Evolutionary conservation across 1,140 invertebrate genomes (phyloP), one percentile per base, ranked within the genome.

Genomic region (Pogonomyrmex californicus): DNA sequence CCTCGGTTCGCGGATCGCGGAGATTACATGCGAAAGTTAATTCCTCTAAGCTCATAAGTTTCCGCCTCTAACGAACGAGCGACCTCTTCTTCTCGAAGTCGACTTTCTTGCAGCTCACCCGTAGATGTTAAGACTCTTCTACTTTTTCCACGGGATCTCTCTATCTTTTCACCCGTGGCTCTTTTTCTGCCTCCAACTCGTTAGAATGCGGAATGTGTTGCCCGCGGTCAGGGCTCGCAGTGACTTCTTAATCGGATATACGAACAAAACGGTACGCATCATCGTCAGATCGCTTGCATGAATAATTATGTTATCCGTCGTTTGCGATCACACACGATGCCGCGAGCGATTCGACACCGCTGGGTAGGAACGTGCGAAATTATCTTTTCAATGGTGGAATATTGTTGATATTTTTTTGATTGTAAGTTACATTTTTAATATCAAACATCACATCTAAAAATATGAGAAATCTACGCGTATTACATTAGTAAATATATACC

Each of bases 191-290:
- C 54, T 73, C 41, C 54, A 54, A 83, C 68, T 73, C n/a, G 79
- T 83, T 83, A 83, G 79, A 63, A 83, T 70, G 54, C 41, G 79
- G 54, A 73, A 73, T 82, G 51, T 36, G 41, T 82, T 73, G 79
- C 79, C 79, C 66, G 79, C 79, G 79, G 79, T 75, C 68, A 62
- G 79, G 44, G 41, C 68, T 83, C 30, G 79, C 68, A 71, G 51
- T 73, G 79, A 82, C 79, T 82, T 70, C 79, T 82, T 82, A 82
- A 82, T 82, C 79, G 66, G 79, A 58, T 60, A 47, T 47, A 58
- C 51, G 79, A 73, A 82, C 79, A 60, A 83, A 83, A 83, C 54
- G 33, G 23, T 71, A 44, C 68, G 79, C 68, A 73, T 83, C 79
- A 83, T 73, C 79, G 79, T 75, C 44, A 75, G 68, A 83, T 83